A percentile compares a stretch with the other conserved stretches of the same genome.
Conservation (phyloP, 2,797 vertebrate species). For the Hylomyscus alleni region DNA sequence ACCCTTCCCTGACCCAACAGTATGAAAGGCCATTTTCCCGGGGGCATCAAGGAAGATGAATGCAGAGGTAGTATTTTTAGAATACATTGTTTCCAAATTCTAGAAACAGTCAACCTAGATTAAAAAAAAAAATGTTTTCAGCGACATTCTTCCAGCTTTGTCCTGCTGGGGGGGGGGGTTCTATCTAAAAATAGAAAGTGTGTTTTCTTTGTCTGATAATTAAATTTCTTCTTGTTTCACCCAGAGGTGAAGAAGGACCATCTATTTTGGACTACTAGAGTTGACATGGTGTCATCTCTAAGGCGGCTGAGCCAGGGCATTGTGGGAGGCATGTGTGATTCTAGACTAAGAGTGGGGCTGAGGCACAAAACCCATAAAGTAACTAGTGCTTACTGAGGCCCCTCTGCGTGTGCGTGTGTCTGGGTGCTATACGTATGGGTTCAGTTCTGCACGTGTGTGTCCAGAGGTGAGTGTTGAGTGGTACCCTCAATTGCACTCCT, state of each 20-base stretch:
- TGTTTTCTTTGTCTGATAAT: slow-evolving; percentile 74
- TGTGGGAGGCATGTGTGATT: slow-evolving; percentile 1
- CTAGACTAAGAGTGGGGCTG: not conserved
- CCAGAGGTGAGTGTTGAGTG: not conserved
- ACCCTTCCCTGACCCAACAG: not conserved
- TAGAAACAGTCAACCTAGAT: slow-evolving; percentile 59
- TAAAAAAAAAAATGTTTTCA: slow-evolving; percentile 67
- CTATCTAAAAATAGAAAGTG: slow-evolving; percentile 78
- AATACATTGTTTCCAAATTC: slow-evolving; percentile 78
- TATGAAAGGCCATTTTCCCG: not conserved
- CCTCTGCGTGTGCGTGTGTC: not conserved
- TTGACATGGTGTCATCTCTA: slow-evolving; percentile 46
- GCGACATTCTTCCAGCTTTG: slow-evolving; percentile 76
- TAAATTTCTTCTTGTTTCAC: slow-evolving; percentile 69
- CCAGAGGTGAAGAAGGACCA: not conserved
- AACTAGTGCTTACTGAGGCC: not conserved
- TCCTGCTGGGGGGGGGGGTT: slow-evolving; percentile 59
- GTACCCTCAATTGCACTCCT: not conserved
- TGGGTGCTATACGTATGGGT: too few species aligned
- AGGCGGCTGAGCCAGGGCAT: not conserved
- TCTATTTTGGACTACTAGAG: slow-evolving; percentile 43
- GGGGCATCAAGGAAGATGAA: not conserved
- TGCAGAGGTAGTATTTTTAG: slow-evolving; percentile 73
- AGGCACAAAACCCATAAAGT: not conserved
- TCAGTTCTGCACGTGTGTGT: not conserved